phyloP scores from a whole-genome alignment of 2,113 vertebrate species.

The Nymphicus hollandicus region DNA sequence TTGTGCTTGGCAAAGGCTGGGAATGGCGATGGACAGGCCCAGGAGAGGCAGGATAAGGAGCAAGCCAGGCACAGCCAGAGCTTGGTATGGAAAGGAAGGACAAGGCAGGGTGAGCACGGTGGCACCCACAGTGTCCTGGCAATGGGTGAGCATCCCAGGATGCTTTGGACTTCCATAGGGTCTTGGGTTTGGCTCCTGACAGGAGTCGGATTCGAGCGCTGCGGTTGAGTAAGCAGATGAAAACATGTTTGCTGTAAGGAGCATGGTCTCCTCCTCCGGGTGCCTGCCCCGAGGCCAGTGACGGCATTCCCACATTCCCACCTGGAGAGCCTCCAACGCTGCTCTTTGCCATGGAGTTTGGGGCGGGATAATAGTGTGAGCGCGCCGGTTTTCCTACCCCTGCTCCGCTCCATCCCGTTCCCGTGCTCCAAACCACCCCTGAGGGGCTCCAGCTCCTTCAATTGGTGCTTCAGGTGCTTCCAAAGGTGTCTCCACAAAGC shows the following conservation, averaged over 20 bases:
- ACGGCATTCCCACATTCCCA: not conserved
- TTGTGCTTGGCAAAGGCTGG: not conserved
- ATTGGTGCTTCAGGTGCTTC: not conserved
- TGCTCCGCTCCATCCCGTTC: fast-evolving
- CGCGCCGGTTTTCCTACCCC: not conserved
- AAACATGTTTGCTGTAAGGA: not conserved
- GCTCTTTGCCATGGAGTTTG: not conserved
- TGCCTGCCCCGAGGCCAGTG: fast-evolving
- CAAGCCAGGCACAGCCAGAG: not conserved
- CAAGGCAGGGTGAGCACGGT: fast-evolving
- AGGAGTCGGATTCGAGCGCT: not conserved
- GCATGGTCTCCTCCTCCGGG: not conserved
- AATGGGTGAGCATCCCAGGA: not conserved
- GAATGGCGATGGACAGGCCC: not conserved
- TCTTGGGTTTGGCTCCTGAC: not conserved
- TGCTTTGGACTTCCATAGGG: not conserved
- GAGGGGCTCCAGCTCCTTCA: not conserved
- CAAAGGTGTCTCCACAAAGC: not conserved
- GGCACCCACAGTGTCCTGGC: not conserved
- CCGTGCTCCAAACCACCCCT: not conserved
- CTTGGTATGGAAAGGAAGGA: not conserved
- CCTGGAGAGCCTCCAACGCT: fast-evolving
- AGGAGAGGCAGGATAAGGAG: not conserved
- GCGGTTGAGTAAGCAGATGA: not conserved
- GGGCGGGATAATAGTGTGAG: not conserved